Conservation (phyloP, 2,797 vertebrate genomes). For the Rhynchotus rufescens region DNA sequence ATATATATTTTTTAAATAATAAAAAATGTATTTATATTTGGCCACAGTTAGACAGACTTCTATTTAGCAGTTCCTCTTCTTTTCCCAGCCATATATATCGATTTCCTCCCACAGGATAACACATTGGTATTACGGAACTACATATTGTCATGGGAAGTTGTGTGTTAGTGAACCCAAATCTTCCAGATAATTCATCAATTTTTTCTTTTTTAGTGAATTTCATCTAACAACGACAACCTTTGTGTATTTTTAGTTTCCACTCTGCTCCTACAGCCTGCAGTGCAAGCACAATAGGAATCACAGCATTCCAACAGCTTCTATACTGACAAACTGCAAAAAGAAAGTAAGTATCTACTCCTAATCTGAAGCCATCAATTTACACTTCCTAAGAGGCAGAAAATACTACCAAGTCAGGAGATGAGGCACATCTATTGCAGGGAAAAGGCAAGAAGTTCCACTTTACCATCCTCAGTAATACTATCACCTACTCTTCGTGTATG, state of each 20-base stretch:
- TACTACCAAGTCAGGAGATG: background rate
- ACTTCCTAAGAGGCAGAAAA: background rate
- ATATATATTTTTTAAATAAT: background rate
- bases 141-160: background rate
- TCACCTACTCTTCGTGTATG: fast-evolving
- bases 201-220: background rate
- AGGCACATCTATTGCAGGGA: background rate
- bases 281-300: background rate
- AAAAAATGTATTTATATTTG: background rate
- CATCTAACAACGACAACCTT: background rate
- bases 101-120: background rate
- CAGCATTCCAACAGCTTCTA: background rate
- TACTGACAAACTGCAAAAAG: background rate
- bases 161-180: background rate
- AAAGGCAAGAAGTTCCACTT: background rate
- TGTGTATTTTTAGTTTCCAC: background rate
- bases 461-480: background rate
- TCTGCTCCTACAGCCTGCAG: background rate
- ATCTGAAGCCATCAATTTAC: background rate
- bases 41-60: background rate
- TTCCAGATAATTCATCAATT: background rate
- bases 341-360: background rate
- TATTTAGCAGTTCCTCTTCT: background rate
- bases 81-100: background rate
- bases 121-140: background rate